These are phyloP conservation scores for Perizoma flavofasciatum DNA, from an alignment of 2,888 invertebrate genomes.

Conservation along the genomic window DNA sequence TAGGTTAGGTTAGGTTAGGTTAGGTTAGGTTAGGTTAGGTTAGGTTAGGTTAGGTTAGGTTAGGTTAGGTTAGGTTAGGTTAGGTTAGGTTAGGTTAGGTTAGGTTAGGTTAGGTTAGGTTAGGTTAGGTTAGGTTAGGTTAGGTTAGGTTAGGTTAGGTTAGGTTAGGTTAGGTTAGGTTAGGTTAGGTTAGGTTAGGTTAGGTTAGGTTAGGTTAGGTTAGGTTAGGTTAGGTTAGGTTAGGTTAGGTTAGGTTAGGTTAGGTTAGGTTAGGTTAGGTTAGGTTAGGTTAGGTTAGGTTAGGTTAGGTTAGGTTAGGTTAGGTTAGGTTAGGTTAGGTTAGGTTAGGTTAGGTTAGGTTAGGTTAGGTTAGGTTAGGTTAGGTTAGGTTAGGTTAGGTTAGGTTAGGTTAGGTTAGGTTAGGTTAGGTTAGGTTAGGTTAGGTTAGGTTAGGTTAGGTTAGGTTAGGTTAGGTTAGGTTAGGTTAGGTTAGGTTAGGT, in stretches of 20 bases:
- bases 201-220: slow-evolving; percentile 1
- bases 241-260: slow-evolving; percentile 1
- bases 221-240: slow-evolving; percentile 1
- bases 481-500: slow-evolving; percentile 1
- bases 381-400: slow-evolving; percentile 1
- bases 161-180: slow-evolving; percentile 1
- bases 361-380: slow-evolving; percentile 1
- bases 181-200: slow-evolving; percentile 1
- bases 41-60: no score
- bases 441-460: slow-evolving; percentile 1
- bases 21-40: no score
- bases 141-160: slow-evolving; percentile 1
- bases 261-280: slow-evolving; percentile 1
- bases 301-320: slow-evolving; percentile 1
- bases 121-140: no score
- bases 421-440: slow-evolving; percentile 1
- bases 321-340: slow-evolving; percentile 1
- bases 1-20: no score
- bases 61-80: no score
- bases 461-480: slow-evolving; percentile 1
- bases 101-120: no score
- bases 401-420: slow-evolving; percentile 1
- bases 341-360: slow-evolving; percentile 1
- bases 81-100: no score
- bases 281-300: slow-evolving; percentile 1